phyloP scores from a whole-genome alignment of 2,113 vertebrate species.

The Heterochromis multidens region DNA sequence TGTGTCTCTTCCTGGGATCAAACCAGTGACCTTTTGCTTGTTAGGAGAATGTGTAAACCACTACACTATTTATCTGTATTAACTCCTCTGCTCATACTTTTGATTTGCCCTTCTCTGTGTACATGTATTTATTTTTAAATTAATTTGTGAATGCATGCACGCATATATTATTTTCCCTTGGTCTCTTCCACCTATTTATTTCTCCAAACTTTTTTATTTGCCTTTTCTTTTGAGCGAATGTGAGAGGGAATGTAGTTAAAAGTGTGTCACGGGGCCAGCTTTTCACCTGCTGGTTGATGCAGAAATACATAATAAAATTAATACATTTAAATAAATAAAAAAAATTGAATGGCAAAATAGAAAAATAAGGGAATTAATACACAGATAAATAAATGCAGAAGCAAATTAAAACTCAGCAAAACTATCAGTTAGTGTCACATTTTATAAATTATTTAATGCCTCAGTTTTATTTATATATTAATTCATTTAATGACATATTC shows the following conservation, averaged over 20 bases:
- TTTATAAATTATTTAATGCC: background rate
- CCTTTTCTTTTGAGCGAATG: background rate
- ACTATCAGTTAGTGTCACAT: background rate
- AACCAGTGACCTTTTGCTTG: background rate
- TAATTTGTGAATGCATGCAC: background rate
- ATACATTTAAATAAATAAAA: background rate
- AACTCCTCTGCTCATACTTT: background rate
- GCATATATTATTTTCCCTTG: background rate
- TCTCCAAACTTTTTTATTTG: background rate
- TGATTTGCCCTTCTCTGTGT: accelerated
- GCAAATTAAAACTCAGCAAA: no score
- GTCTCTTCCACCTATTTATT: background rate
- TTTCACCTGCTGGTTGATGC: background rate
- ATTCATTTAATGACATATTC: background rate
- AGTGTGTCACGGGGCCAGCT: background rate
- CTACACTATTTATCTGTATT: background rate
- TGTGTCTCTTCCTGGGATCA: background rate
- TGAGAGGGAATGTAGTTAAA: background rate
- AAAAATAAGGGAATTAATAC: background rate
- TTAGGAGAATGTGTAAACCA: background rate
- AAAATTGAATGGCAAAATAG: background rate
- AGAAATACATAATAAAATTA: background rate
- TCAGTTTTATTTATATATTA: background rate
- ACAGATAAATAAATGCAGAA: background rate
- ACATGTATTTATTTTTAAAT: background rate